Conservation (phyloP, 2,797 vertebrate genomes). For the Clarias platycephalus region DNA sequence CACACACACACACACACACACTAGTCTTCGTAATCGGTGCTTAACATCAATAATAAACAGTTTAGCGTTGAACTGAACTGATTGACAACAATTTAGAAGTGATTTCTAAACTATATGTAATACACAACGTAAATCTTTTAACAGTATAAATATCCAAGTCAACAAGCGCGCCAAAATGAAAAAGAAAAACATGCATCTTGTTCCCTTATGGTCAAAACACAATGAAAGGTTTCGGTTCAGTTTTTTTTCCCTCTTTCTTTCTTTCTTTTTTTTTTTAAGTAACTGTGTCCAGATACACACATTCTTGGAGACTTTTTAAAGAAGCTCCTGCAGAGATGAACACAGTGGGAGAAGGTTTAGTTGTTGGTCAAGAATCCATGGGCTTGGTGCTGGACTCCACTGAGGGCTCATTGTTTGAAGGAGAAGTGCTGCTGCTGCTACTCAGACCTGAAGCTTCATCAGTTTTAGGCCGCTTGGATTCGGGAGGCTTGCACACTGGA, state of each 20-base stretch:
- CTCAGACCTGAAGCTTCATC: constrained; percentile 49
- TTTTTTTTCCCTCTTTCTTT: neutral
- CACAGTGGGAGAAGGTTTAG: neutral
- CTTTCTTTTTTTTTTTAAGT: constrained; percentile 7
- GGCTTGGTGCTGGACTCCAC: constrained; percentile 22
- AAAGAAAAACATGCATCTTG: neutral
- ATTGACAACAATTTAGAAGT: neutral
- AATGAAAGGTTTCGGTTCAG: neutral
- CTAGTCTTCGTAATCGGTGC: neutral
- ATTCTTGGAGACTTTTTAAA: neutral
- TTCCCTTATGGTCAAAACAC: neutral
- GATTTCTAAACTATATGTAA: neutral
- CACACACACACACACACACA: no score
- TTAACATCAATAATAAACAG: neutral
- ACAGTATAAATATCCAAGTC: neutral
- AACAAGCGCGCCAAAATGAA: neutral
- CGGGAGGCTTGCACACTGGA: constrained; percentile 76
- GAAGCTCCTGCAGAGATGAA: neutral
- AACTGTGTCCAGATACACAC: neutral
- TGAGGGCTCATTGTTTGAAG: constrained; percentile 28
- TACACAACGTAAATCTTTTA: neutral
- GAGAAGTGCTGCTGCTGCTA: neutral
- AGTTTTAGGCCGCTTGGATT: constrained; percentile 82
- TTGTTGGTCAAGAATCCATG: constrained; percentile 28
- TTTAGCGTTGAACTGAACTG: neutral